Percentiles rank a stretch among this genome's conserved stretches.
phyloP scores from a whole-genome alignment of 1,140 invertebrate species.

The Ceratina australensis region DNA sequence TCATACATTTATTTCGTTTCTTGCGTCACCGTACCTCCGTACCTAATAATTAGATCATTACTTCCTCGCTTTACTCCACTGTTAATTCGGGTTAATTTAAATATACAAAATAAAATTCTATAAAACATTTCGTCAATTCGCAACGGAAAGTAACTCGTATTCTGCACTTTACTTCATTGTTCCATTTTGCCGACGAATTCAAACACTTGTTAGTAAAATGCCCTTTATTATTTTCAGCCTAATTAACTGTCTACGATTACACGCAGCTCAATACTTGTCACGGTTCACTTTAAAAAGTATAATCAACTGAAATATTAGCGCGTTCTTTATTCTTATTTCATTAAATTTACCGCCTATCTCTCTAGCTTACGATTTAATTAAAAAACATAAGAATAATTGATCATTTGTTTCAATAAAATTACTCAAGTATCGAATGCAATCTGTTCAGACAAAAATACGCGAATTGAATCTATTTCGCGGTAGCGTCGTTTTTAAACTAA shows the following conservation, averaged over 20 bases:
- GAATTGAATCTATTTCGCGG: slow-evolving; percentile 8
- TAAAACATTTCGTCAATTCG: slow-evolving; percentile 18
- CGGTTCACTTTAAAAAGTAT: background rate
- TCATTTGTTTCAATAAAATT: slow-evolving; percentile 12
- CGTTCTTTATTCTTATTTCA: slow-evolving; percentile 7
- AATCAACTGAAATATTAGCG: slow-evolving; percentile 18
- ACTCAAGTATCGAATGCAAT: background rate
- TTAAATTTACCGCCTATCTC: slow-evolving; percentile 11
- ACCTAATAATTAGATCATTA: slow-evolving; percentile 25
- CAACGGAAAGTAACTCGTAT: slow-evolving; percentile 7
- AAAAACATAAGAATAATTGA: background rate
- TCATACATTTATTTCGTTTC: slow-evolving; percentile 1
- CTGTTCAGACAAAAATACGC: slow-evolving; percentile 3
- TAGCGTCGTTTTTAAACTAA: slow-evolving; percentile 33
- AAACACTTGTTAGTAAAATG: slow-evolving; percentile 37
- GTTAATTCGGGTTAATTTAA: slow-evolving; percentile 32
- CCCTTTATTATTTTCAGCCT: slow-evolving; percentile 40
- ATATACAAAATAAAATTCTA: slow-evolving; percentile 55
- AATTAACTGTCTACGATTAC: slow-evolving; percentile 24
- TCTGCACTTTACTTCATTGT: slow-evolving; percentile 22
- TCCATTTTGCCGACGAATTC: background rate
- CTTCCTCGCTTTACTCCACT: background rate
- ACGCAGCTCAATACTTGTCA: slow-evolving; percentile 19
- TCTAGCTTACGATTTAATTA: slow-evolving; percentile 24
- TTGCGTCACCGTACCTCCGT: slow-evolving; percentile 25